Conservation (phyloP, 2,888 invertebrate species). For the Gryllus longicercus region DNA sequence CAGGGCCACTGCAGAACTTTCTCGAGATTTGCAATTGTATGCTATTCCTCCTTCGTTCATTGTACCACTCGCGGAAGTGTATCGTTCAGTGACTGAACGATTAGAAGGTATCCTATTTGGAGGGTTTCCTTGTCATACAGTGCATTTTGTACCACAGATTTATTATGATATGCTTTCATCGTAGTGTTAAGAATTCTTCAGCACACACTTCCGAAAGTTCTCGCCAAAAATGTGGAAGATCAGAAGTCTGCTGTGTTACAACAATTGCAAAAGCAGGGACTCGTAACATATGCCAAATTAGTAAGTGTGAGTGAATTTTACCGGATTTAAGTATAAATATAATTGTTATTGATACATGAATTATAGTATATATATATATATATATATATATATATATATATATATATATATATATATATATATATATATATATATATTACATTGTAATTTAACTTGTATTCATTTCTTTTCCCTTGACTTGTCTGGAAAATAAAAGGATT, state of each 20-base stretch:
- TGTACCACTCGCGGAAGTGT: slow-evolving; percentile 78
- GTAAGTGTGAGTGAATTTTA: slow-evolving; percentile 36
- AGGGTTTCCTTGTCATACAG: too few species aligned
- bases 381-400: too few species aligned
- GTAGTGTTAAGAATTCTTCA: slow-evolving; percentile 43
- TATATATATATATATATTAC: too few species aligned
- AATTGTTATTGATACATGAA: too few species aligned
- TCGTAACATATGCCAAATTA: slow-evolving; percentile 52
- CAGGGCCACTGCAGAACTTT: slow-evolving; percentile 51
- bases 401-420: too few species aligned
- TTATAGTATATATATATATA: too few species aligned
- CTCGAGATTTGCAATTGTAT: slow-evolving; percentile 75
- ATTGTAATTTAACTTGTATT: too few species aligned
- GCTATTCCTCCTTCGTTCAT: slow-evolving; percentile 68
- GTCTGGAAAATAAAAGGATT: too few species aligned
- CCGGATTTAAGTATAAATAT: too few species aligned
- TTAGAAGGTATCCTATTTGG: slow-evolving; percentile 54
- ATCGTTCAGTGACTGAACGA: slow-evolving; percentile 80
- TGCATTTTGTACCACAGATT: too few species aligned
- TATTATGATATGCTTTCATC: too few species aligned
- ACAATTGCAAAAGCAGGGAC: slow-evolving; percentile 64
- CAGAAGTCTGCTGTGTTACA: slow-evolving; percentile 52
- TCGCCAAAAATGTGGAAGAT: slow-evolving; percentile 39
- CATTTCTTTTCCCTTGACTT: too few species aligned
- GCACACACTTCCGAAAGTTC: slow-evolving; percentile 56